phyloP scores from a whole-genome alignment of 2,113 vertebrate species.

The Fregetta grallaria region DNA sequence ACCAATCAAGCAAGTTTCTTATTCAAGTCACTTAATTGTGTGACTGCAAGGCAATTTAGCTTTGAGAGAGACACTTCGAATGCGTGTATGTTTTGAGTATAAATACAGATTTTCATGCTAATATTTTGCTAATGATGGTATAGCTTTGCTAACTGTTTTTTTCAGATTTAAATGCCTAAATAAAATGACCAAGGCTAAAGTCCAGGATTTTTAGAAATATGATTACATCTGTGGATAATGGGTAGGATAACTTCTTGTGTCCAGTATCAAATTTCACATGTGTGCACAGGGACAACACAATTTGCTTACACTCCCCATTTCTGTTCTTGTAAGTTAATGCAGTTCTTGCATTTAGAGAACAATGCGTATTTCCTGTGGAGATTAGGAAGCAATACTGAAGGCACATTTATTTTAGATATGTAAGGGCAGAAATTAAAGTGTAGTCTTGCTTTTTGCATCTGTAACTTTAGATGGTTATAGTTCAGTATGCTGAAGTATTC shows the following conservation, averaged over 20 bases:
- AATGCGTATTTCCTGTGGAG: not conserved
- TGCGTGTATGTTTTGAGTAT: not conserved
- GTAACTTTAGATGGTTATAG: not conserved
- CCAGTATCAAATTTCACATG: not conserved
- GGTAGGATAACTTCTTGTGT: not conserved
- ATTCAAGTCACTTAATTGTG: not conserved
- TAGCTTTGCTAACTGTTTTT: not conserved
- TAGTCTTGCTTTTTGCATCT: not conserved
- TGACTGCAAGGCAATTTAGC: not conserved
- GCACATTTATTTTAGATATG: not conserved
- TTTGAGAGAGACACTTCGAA: not conserved
- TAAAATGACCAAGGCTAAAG: not conserved
- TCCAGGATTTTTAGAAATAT: not conserved
- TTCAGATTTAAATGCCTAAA: not conserved
- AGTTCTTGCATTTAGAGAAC: not conserved
- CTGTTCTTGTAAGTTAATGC: not conserved
- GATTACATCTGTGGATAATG: not conserved
- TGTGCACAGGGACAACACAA: not conserved
- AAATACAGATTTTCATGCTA: not conserved
- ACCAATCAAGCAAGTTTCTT: not conserved
- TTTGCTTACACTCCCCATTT: not conserved
- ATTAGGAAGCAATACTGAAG: not conserved
- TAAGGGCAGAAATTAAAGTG: not conserved
- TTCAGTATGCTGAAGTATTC: not conserved
- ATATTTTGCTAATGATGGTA: not conserved